These are phyloP conservation scores for Isotomurus palustris DNA, from an alignment of 2,888 invertebrate genomes.

Conservation along the genomic window DNA sequence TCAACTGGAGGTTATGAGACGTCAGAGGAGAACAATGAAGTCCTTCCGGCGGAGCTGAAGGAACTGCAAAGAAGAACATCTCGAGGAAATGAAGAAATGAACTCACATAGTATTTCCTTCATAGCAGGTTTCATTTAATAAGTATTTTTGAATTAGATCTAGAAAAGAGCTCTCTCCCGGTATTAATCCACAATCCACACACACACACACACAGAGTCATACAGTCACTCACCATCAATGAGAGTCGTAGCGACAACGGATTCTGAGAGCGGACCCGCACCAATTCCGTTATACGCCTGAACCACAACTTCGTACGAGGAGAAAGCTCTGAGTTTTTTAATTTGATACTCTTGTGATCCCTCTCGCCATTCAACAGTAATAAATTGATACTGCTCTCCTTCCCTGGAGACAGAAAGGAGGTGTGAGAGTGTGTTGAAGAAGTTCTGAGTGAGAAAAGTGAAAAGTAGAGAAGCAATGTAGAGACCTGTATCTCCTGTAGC, in stretches of 20 bases:
- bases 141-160: background rate
- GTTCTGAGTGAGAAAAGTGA: background rate
- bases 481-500: slow-evolving; percentile 46
- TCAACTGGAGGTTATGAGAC: slow-evolving; percentile 50
- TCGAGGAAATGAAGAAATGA: background rate
- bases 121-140: background rate
- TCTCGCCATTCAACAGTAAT: slow-evolving; percentile 38
- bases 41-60: slow-evolving; percentile 51
- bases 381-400: slow-evolving; percentile 45
- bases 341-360: slow-evolving; percentile 41
- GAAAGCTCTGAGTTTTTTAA: slow-evolving; percentile 47
- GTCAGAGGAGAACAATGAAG: slow-evolving; percentile 50
- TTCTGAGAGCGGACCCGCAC: slow-evolving; percentile 47
- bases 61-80: slow-evolving; percentile 48
- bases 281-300: slow-evolving; percentile 48
- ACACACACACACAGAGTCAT: too few species aligned
- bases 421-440: background rate
- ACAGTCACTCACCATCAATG: slow-evolving; percentile 47
- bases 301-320: slow-evolving; percentile 48
- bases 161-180: too few species aligned
- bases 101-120: background rate
- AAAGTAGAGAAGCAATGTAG: background rate
- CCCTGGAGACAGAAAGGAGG: slow-evolving; percentile 19
- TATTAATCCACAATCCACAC: too few species aligned
- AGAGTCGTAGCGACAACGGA: slow-evolving; percentile 47